A percentile compares a stretch with the other conserved stretches of the same genome.
Evolutionary conservation across 2,888 invertebrate species (phyloP).

Genomic region (Neuroscelio doddi): DNA sequence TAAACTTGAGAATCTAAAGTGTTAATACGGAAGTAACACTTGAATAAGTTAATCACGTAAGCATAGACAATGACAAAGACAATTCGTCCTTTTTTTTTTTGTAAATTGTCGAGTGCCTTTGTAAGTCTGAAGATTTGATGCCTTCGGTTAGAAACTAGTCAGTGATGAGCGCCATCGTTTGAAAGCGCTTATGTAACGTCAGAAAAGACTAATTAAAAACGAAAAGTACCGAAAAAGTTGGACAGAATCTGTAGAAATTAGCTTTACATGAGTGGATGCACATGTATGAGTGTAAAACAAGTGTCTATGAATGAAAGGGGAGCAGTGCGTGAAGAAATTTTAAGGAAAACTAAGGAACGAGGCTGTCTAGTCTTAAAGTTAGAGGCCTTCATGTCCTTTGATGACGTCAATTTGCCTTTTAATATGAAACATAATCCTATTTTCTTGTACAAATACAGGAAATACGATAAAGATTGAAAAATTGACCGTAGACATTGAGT

Average conservation of each 20-base stretch:
- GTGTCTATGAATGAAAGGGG: constrained; percentile 37
- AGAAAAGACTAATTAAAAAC: constrained; percentile 42
- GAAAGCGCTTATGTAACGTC: constrained; percentile 18
- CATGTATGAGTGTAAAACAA: constrained; percentile 39
- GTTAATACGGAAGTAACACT: no score
- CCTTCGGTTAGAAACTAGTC: constrained; percentile 69
- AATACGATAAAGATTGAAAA: background rate
- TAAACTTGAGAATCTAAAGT: no score
- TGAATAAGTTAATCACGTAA: constrained; percentile 12
- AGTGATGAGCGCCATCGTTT: constrained; percentile 40
- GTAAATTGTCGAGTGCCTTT: constrained; percentile 49
- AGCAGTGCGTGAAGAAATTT: constrained; percentile 35
- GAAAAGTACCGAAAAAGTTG: constrained; percentile 35
- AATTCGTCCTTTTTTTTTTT: constrained; percentile 33
- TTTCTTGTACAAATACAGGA: constrained; percentile 42
- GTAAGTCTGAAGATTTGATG: constrained; percentile 48
- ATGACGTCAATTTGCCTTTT: constrained; percentile 38
- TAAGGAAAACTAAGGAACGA: constrained; percentile 53
- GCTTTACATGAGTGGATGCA: constrained; percentile 36
- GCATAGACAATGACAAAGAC: constrained; percentile 22
- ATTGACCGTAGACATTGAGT: constrained; percentile 34
- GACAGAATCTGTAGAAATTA: constrained; percentile 47
- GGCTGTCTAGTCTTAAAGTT: constrained; percentile 69
- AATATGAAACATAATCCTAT: constrained; percentile 39
- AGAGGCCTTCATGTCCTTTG: constrained; percentile 61